Evolutionary conservation across 2,113 vertebrate species (phyloP).

Genomic region (Cygnus atratus): DNA sequence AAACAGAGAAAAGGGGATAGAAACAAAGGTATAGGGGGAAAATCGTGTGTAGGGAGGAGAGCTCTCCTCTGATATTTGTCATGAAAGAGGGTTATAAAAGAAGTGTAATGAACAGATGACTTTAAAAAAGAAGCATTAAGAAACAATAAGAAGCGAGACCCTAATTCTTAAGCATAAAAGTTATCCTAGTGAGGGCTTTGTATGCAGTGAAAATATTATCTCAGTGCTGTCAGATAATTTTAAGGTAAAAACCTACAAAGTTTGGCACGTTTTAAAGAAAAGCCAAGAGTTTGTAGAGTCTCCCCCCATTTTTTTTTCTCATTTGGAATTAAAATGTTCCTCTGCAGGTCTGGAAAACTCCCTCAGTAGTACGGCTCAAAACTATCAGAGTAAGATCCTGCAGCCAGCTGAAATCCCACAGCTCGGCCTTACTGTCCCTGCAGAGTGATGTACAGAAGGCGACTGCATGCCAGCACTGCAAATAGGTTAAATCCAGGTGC

Average conservation of each 20-base stretch:
- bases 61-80: neutral
- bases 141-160: neutral
- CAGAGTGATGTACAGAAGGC: neutral
- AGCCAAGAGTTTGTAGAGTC: neutral
- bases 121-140: neutral
- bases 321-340: neutral
- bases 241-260: neutral
- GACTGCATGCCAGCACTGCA: neutral
- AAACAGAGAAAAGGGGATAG: constrained; percentile 8
- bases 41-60: neutral
- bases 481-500: neutral
- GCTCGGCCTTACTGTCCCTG: neutral
- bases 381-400: neutral
- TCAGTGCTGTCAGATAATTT: neutral
- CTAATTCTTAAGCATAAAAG: neutral
- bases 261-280: neutral
- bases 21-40: neutral
- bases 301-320: neutral
- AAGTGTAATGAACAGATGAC: neutral
- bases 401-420: neutral
- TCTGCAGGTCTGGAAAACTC: neutral
- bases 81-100: neutral
- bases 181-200: neutral
- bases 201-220: neutral
- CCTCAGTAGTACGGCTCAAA: neutral